Evolutionary conservation across 1,140 invertebrate genomes (phyloP), one percentile per base, ranked within the genome.

Genomic region (Drosophila pandora): DNA sequence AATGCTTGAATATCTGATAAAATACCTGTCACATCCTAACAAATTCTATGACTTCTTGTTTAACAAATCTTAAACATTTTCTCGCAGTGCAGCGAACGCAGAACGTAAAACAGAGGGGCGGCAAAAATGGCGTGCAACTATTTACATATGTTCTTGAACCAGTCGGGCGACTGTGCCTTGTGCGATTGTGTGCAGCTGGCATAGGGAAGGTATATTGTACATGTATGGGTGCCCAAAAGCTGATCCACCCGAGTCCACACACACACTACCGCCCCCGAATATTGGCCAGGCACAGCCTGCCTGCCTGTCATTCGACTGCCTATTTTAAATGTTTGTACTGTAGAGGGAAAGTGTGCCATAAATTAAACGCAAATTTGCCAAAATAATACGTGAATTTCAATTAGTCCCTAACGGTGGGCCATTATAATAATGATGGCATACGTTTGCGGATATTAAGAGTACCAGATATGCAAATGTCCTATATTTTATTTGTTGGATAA

Each of bases 81-180:
- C 28, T 52, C 28, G 3, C n/a, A 12, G 59, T 64, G 47, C 32
- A 43, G 21, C 32, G 39, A 70, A 39, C 4, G 8, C 17, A 69
- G 30, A 17, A 60, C 34, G 23, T 17, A 37, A 67, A 55, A 67
- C 21, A 68, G 53, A 47, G 50, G 64, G 30, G 25, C 52, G 63
- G 32, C 49, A 48, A 78, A 87, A 88, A 87, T 87, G 83, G 78
- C 82, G 83, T 87, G 82, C 82, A 82, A 71, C 78, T 80, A 87
- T 88, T 88, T 88, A 87, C 82, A 87, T 87, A 82, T 87, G 78
- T 82, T 87, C 82, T 79, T 88, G 74, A 82, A 82, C 63, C 67
- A 67, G 54, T 52, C 70, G 59, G 47, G 37, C 52, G 50, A 39
- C 69, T 30, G 13, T 32, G 53, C 30, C 69, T 17, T 17, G 17